Conservation (phyloP, 2,797 vertebrate species). For the Liasis olivaceus region DNA sequence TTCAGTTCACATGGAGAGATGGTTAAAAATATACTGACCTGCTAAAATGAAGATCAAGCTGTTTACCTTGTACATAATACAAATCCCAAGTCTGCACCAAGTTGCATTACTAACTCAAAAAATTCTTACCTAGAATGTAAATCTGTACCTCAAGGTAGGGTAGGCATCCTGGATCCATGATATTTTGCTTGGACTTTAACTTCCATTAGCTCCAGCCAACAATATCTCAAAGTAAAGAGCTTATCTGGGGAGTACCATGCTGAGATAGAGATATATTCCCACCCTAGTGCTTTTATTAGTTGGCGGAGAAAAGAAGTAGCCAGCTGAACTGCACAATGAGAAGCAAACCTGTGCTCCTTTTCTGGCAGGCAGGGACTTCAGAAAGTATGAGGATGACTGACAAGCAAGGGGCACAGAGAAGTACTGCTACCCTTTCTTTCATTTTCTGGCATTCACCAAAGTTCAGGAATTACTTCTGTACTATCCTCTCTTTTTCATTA, state of each 20-base stretch:
- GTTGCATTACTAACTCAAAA: neutral
- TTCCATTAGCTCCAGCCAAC: neutral
- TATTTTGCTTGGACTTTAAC: neutral
- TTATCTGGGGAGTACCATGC: neutral
- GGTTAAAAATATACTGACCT: neutral
- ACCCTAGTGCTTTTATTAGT: neutral
- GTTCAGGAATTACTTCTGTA: neutral
- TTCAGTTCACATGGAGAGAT: neutral
- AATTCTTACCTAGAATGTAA: neutral
- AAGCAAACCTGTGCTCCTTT: neutral
- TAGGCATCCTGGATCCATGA: neutral
- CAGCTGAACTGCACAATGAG: neutral
- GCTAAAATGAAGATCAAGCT: neutral
- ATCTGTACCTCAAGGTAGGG: neutral
- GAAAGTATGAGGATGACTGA: neutral
- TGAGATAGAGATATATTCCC: neutral
- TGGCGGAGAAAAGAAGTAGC: neutral
- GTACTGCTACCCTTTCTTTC: neutral
- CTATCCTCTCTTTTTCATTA: neutral
- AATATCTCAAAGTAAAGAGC: neutral
- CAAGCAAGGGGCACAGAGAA: neutral
- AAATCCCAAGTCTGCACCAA: neutral
- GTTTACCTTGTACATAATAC: neutral
- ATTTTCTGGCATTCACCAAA: neutral
- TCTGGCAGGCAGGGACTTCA: neutral